Evolutionary conservation across 2,888 invertebrate species (phyloP).

Genomic region (Thalpophila matura): DNA sequence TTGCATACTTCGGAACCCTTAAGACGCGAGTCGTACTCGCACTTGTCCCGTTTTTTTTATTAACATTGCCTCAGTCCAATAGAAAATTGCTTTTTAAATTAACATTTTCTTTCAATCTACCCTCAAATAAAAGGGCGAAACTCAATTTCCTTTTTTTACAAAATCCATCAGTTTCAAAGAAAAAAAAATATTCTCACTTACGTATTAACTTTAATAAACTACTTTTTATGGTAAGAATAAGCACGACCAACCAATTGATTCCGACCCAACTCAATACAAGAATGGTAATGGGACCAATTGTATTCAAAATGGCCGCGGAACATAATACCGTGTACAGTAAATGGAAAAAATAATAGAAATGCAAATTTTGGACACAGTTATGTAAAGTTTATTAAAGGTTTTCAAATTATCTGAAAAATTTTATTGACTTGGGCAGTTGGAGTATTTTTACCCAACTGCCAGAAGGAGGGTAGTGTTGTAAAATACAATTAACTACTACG

Average conservation of each 20-base stretch:
- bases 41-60: conserved; percentile 13
- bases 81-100: conserved; percentile 38
- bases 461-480: too few relatives aligned
- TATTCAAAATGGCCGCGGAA: conserved; percentile 31
- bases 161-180: conserved; percentile 3
- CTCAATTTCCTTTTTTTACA: conserved; percentile 34
- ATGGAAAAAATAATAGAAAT: conserved; percentile 54
- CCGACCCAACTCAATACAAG: conserved; percentile 31
- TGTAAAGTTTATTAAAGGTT: conserved; percentile 32
- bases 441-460: too few relatives aligned
- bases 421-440: background rate
- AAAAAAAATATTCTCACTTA: background rate
- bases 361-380: conserved; percentile 44
- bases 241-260: conserved; percentile 33
- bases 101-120: conserved; percentile 21
- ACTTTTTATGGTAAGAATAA: conserved; percentile 9
- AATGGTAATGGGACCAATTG: conserved; percentile 40
- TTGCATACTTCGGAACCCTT: too few relatives aligned
- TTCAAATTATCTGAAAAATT: conserved; percentile 34
- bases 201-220: conserved; percentile 5
- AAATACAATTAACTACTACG: too few relatives aligned
- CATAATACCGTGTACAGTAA: conserved; percentile 26
- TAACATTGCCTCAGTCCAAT: conserved; percentile 1
- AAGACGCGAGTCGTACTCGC: background rate
- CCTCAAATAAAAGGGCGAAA: conserved; percentile 5